These are phyloP conservation scores for Ciconia maguari DNA, from an alignment of 2,113 vertebrate genomes.

Conservation along the genomic window DNA sequence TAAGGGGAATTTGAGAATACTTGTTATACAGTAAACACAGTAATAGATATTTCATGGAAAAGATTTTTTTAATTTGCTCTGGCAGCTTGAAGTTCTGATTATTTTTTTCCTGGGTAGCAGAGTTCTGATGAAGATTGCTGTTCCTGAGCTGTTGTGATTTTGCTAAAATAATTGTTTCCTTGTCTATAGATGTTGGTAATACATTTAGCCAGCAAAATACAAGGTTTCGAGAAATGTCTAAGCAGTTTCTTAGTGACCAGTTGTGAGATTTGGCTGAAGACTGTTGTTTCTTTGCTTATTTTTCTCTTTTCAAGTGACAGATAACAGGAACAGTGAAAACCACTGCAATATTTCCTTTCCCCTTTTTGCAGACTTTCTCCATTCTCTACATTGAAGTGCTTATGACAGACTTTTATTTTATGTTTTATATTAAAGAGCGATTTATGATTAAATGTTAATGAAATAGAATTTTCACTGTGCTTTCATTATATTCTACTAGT, in stretches of 20 bases:
- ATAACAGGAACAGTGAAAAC: constrained; percentile 28
- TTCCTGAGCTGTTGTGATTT: neutral
- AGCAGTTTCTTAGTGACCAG: neutral
- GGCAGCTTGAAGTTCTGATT: neutral
- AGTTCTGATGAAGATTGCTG: neutral
- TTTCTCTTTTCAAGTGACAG: constrained; percentile 49
- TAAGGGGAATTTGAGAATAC: constrained; percentile 1
- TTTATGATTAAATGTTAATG: constrained; percentile 93
- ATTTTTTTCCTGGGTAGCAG: neutral
- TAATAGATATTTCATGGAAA: neutral
- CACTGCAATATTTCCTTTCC: constrained; percentile 75
- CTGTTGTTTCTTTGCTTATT: constrained; percentile 32
- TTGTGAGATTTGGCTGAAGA: constrained; percentile 1
- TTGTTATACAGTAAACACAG: neutral
- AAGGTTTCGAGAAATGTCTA: neutral
- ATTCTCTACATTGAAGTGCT: constrained; percentile 86
- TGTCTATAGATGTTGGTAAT: neutral
- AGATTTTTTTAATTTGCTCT: neutral
- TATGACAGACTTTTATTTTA: constrained; percentile 91
- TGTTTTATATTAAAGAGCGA: constrained; percentile 92
- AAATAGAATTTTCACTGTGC: constrained; percentile 88
- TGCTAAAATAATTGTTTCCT: neutral
- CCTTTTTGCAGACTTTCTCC: constrained; percentile 78
- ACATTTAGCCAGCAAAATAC: neutral
- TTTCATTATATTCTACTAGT: constrained; percentile 91